Conservation (phyloP, 1,140 invertebrate genomes). For the Calephelis virginiensis region DNA sequence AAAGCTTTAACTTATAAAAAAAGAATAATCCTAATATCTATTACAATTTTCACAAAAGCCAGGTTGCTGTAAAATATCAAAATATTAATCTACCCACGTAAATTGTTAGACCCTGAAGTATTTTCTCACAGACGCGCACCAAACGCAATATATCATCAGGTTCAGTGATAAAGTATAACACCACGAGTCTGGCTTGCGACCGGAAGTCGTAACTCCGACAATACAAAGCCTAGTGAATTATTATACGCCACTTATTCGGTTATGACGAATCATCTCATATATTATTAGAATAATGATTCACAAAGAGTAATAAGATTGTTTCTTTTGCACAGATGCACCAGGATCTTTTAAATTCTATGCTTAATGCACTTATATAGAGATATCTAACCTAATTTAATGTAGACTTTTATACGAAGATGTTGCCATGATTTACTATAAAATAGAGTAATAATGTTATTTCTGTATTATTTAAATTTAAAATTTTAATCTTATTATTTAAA, state of each 20-base stretch:
- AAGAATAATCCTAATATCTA: no score
- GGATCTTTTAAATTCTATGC: no score
- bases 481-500: no score
- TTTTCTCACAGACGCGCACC: constrained; percentile 14
- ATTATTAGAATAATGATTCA: constrained; percentile 55
- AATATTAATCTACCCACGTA: neutral
- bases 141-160: constrained; percentile 21
- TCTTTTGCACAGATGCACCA: constrained; percentile 22
- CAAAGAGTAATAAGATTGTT: constrained; percentile 38
- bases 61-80: neutral
- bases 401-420: no score
- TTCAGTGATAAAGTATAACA: constrained; percentile 32
- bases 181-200: constrained; percentile 33
- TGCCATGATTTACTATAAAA: no score
- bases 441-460: no score
- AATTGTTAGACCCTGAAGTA: neutral
- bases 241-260: constrained; percentile 52
- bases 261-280: constrained; percentile 61
- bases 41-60: no score
- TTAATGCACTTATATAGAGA: no score
- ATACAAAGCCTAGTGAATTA: constrained; percentile 46
- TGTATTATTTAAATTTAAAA: no score
- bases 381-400: no score
- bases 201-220: constrained; percentile 45
- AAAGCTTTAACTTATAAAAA: no score